phyloP scores from a whole-genome alignment of 2,797 vertebrate genomes.

The Natrix natrix region DNA sequence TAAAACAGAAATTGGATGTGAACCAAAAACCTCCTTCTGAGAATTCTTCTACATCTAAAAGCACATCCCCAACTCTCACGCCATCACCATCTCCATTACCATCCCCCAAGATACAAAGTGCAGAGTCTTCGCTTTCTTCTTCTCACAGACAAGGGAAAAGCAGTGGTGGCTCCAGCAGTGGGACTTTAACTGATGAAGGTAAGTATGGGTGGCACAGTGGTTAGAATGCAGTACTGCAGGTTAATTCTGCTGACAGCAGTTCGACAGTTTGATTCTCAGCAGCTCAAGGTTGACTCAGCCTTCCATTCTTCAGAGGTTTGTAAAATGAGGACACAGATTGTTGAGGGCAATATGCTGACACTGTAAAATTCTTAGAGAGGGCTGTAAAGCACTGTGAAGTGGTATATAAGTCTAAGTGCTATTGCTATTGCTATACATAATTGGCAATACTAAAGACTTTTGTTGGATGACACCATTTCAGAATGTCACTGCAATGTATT shows the following conservation, averaged over 20 bases:
- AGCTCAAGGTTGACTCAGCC: too few species aligned
- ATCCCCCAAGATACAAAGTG: slow-evolving; percentile 76
- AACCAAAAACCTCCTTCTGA: slow-evolving; percentile 87
- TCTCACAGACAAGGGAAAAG: slow-evolving; percentile 92
- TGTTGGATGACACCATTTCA: not conserved
- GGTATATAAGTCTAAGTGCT: too few species aligned
- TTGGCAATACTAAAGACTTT: not conserved
- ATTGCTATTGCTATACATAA: not conserved
- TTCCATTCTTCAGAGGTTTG: too few species aligned
- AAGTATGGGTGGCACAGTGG: slow-evolving; percentile 26
- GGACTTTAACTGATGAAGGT: slow-evolving; percentile 97
- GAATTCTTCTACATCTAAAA: slow-evolving; percentile 93
- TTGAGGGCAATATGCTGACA: too few species aligned
- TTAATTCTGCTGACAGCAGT: too few species aligned
- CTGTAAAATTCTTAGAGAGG: too few species aligned
- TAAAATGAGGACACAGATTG: too few species aligned
- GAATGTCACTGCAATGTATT: not conserved
- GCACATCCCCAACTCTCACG: slow-evolving; percentile 95
- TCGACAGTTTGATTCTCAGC: too few species aligned
- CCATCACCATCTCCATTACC: slow-evolving; percentile 85
- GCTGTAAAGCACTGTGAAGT: too few species aligned
- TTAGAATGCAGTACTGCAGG: too few species aligned
- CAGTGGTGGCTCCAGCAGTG: slow-evolving; percentile 94
- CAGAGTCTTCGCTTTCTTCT: slow-evolving; percentile 82
- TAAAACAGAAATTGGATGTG: slow-evolving; percentile 82